phyloP scores from a whole-genome alignment of 2,888 invertebrate genomes.

The Pocota personata region DNA sequence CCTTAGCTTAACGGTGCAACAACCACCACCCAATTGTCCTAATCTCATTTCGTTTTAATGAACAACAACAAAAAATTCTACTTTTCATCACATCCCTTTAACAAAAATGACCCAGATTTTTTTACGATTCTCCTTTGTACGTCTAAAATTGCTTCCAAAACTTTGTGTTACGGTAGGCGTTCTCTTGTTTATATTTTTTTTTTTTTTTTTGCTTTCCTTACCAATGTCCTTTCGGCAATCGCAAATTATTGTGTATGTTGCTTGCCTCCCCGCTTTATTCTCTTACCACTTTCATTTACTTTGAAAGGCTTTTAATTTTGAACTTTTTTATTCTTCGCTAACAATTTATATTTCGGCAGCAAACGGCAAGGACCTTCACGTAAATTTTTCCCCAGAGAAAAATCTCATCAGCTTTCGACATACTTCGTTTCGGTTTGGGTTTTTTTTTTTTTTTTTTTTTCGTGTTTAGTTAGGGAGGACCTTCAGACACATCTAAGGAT shows the following conservation, averaged over 20 bases:
- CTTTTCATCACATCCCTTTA: slow-evolving; percentile 44
- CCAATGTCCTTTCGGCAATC: slow-evolving; percentile 54
- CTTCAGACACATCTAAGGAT: slow-evolving; percentile 34
- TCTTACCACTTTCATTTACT: slow-evolving; percentile 55
- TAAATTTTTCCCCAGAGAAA: slow-evolving; percentile 58
- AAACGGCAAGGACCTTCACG: slow-evolving; percentile 50
- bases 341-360: slow-evolving; percentile 36
- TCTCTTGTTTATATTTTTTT: neutral
- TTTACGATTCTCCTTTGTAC: slow-evolving; percentile 14
- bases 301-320: slow-evolving; percentile 57
- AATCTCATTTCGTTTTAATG: slow-evolving; percentile 50
- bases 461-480: neutral
- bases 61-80: slow-evolving; percentile 21
- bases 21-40: slow-evolving; percentile 25
- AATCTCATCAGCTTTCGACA: slow-evolving; percentile 62
- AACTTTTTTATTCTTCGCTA: slow-evolving; percentile 55
- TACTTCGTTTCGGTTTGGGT: slow-evolving; percentile 28
- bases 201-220: neutral
- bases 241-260: slow-evolving; percentile 36
- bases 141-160: slow-evolving; percentile 43
- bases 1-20: slow-evolving; percentile 44
- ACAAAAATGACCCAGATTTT: slow-evolving; percentile 48
- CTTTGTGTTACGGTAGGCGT: slow-evolving; percentile 61
- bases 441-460: neutral
- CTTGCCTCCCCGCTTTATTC: slow-evolving; percentile 12